Base-by-base conservation (phyloP, 2,888 invertebrate species). In the Trilocha varians region DNA sequence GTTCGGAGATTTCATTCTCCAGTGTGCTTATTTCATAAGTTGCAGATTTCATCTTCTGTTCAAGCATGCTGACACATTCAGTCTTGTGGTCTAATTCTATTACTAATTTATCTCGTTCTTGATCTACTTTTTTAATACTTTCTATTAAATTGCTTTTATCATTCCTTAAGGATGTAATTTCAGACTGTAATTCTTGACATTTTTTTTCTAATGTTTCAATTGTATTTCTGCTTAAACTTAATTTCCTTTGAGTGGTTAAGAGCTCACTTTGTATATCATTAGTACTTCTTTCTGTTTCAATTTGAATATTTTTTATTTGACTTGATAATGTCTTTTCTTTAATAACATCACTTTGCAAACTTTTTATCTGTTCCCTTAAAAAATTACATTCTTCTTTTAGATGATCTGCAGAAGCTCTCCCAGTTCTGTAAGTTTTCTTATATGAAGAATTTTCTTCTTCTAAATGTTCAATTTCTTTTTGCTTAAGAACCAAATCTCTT, bases 271-370 rank as follows among this genome's bases (percentile, higher is more conserved):
- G 93, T 42, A 90, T 84, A 52, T 93, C 92, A 41, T 87, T 84
- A 45, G 92, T 83, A 36, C 91, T 89, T 57, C 90, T 88, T 70
- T 94, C 93, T 3, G 92, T 91, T 82, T 94, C 93, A 57, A 92
- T 88, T 59, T 94, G 93, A 38, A 93, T 80, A 50, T 90, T 87
- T 70, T 93, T 94, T 42, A 76, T 78, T 70, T 87, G 87, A 59
- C 65, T 84, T 42, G 83, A 65, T 44, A 86, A 54, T 41, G 85
- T 82, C 63, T 86, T 86, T 50, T 84, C 83, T 59, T 77, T 84
- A 14, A 87, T 78, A 13, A 83, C 68, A 66, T 86, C 85, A 40
- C 71, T 67, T 59, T 87, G 85, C 63, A 82, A 68, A 55, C 64
- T 74, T 57, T 80, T 82, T 36, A 87, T 70, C 64, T 86, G 79